A percentile compares a stretch with the other conserved stretches of the same genome.
Evolutionary conservation across 2,888 invertebrate species (phyloP).

Genomic region (Craniophora ligustri): DNA sequence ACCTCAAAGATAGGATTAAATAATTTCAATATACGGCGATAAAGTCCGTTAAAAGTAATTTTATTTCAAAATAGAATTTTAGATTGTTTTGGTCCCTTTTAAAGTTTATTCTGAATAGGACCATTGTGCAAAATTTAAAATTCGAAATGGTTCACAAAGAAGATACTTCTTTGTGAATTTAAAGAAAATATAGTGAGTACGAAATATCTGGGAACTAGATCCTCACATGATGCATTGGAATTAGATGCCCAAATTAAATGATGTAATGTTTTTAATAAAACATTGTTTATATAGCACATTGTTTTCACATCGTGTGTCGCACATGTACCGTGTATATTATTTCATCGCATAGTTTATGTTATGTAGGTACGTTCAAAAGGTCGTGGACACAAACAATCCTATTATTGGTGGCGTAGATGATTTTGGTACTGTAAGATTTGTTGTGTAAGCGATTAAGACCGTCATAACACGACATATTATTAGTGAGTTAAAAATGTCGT

Average conservation of each 20-base stretch:
- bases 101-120: too few relatives aligned
- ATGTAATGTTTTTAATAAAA: constrained; percentile 36
- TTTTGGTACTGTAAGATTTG: constrained; percentile 7
- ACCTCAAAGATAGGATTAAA: too few relatives aligned
- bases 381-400: constrained; percentile 16
- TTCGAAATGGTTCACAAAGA: too few relatives aligned
- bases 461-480: not conserved
- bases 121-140: too few relatives aligned
- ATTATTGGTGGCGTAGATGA: constrained; percentile 2
- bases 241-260: constrained; percentile 1
- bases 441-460: not conserved
- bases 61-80: too few relatives aligned
- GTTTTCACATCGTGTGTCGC: constrained; percentile 37
- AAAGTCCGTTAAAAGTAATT: too few relatives aligned
- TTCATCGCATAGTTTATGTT: constrained; percentile 37
- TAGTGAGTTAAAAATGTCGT: too few relatives aligned
- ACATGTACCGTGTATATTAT: constrained; percentile 40
- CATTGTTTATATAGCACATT: constrained; percentile 32
- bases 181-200: too few relatives aligned
- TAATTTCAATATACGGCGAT: too few relatives aligned
- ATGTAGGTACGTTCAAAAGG: constrained; percentile 14
- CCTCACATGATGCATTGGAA: not conserved
- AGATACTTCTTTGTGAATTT: too few relatives aligned
- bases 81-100: too few relatives aligned
- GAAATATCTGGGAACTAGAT: not conserved